A percentile compares a stretch with the other conserved stretches of the same genome.
Evolutionary conservation across 1,140 invertebrate species (phyloP).

Genomic region (Neodiprion lecontei): DNA sequence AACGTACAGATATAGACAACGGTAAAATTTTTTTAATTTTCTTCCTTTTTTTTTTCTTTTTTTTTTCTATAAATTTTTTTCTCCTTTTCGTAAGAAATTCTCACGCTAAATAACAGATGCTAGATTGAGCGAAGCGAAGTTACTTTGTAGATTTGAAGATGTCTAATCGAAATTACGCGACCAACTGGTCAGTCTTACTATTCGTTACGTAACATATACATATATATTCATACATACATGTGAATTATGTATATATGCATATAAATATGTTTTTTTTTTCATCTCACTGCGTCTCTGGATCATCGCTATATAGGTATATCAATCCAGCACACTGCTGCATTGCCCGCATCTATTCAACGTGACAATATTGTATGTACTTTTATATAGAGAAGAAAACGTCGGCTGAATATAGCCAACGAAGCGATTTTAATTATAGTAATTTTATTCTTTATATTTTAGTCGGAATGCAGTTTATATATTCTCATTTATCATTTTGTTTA

Average conservation of each 20-base stretch:
- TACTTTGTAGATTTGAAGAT: slow-evolving; percentile 21
- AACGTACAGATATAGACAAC: slow-evolving; percentile 52
- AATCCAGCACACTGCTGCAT: too few relatives aligned
- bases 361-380: too few relatives aligned
- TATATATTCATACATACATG: too few relatives aligned
- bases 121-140: slow-evolving; percentile 50
- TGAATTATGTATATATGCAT: too few relatives aligned
- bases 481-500: too few relatives aligned
- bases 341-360: too few relatives aligned
- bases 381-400: too few relatives aligned
- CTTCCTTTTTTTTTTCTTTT: neutral
- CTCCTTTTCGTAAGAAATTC: neutral
- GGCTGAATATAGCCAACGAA: neutral
- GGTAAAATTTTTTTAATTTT: slow-evolving; percentile 30
- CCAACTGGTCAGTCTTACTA: neutral
- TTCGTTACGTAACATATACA: neutral
- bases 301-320: too few relatives aligned
- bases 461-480: neutral
- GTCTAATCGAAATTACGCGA: neutral
- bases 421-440: neutral
- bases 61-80: neutral
- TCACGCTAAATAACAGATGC: slow-evolving; percentile 37
- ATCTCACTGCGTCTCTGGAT: too few relatives aligned
- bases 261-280: too few relatives aligned
- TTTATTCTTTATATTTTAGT: neutral